Conservation (phyloP, 2,113 vertebrate genomes). For the Apteryx mantelli region DNA sequence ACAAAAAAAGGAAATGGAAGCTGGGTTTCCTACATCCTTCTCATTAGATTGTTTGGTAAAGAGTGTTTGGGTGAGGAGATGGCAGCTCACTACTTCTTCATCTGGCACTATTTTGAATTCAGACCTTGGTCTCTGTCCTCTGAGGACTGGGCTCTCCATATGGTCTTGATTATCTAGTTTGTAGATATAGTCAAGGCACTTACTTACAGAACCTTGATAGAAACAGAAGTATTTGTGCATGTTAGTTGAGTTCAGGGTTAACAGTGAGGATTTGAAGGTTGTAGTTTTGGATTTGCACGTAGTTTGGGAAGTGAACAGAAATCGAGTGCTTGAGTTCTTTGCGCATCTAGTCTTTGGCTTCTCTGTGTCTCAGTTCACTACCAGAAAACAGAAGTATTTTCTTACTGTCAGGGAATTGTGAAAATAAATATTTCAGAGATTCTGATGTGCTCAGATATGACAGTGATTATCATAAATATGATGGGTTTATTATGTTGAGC, state of each 20-base stretch:
- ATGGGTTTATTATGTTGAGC: background rate
- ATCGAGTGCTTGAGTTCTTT: background rate
- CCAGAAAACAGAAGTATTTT: background rate
- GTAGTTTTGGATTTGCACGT: background rate
- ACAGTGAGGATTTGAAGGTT: background rate
- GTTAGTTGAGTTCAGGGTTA: background rate
- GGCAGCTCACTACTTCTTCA: background rate
- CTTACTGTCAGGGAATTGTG: background rate
- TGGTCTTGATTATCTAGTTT: background rate
- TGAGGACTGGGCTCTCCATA: background rate
- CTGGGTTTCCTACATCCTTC: rapidly evolving
- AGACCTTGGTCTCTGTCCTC: background rate
- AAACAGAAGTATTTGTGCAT: background rate
- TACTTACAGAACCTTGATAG: background rate
- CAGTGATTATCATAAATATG: background rate
- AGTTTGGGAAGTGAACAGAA: background rate
- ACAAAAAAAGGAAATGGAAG: background rate
- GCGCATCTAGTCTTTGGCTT: background rate
- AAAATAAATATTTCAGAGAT: background rate
- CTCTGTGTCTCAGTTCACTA: background rate
- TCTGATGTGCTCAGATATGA: background rate
- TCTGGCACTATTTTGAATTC: background rate
- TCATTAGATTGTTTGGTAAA: background rate
- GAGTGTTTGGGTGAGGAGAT: background rate
- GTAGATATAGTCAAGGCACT: background rate